Evolutionary conservation across 2,797 vertebrate genomes (phyloP).

Genomic region (Knipowitschia caucasica): DNA sequence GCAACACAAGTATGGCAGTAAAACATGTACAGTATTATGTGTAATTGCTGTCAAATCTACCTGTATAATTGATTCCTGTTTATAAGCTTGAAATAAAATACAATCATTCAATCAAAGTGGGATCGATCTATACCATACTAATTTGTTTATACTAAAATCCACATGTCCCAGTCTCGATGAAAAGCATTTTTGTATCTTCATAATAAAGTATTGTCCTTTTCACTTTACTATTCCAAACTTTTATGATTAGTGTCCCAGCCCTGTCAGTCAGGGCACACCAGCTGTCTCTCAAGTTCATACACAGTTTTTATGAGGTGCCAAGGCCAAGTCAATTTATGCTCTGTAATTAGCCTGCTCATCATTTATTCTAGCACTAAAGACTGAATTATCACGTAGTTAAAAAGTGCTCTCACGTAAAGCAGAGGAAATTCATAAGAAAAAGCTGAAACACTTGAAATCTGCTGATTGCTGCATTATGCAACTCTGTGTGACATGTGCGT

Average conservation of each 20-base stretch:
- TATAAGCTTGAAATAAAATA: too few species aligned
- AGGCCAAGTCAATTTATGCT: conserved; percentile 27
- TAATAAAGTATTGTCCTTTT: neutral
- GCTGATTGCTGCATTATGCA: neutral
- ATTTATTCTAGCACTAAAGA: conserved; percentile 21
- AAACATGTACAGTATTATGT: too few species aligned
- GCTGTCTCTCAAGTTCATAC: conserved; percentile 3
- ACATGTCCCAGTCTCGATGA: neutral
- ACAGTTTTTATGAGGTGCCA: conserved; percentile 5
- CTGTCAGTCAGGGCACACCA: neutral
- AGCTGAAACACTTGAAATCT: neutral
- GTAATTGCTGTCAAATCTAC: too few species aligned
- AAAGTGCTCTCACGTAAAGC: conserved; percentile 17
- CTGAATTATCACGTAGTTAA: conserved; percentile 13
- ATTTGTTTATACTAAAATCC: too few species aligned
- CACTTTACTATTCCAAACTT: neutral
- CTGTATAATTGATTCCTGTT: too few species aligned
- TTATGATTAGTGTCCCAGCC: neutral
- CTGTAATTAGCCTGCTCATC: conserved; percentile 32
- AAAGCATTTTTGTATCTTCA: neutral
- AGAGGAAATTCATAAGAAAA: conserved; percentile 21
- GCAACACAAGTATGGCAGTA: too few species aligned
- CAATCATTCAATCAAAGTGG: neutral
- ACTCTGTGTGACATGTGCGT: neutral
- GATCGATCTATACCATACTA: neutral